Evolutionary conservation across 2,113 vertebrate genomes (phyloP), one percentile per base, ranked within the genome.

Genomic region (Anhinga rufa): DNA sequence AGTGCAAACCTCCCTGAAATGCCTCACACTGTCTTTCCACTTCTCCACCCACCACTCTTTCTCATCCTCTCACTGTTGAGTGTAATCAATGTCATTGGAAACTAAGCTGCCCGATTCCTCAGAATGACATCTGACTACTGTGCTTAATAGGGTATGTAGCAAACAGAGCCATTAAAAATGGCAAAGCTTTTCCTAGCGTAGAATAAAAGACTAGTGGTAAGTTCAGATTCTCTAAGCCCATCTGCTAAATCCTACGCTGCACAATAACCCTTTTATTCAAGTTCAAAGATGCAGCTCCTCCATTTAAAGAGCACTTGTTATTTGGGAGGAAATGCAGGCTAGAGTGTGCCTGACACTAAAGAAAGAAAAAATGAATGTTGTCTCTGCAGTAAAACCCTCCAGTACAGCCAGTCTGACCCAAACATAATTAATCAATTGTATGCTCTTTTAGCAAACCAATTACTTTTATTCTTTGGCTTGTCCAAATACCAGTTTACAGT

Each of bases 271-370:
- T 84, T 88, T 97, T 86, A 86, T 93, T 93, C 42, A 79, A 97
- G 94, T 96, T 97, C 94, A 97, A 90, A 75, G 90, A 97, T 92
- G 90, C 95, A 95, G 93, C 81, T 96, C 34, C 20, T 94, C 94
- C 97, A 93, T 96, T 89, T 97, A 95, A 92, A 96, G 22, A 87
- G 49, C 40, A 69, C 51, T 90, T 90, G 62, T 75, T 76, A 3
- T 77, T 92, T 91, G 91, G 92, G 84, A 98, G 92, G 89, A 97
- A 98, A 98, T 95, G 91, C 88, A 97, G 91, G 91, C 79, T 93
- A 49, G 36, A 82, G 64, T 28, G 65, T 77, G 82, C 42, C 75
- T 87, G 71, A 93, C 46, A 62, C 25, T 60, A 77, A 65, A 91
- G 78, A 91, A 91, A 87, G 74, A 85, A 93, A 96, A 91, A 94